phyloP scores from a whole-genome alignment of 1,140 invertebrate species.

The Drosophila paulistorum region DNA sequence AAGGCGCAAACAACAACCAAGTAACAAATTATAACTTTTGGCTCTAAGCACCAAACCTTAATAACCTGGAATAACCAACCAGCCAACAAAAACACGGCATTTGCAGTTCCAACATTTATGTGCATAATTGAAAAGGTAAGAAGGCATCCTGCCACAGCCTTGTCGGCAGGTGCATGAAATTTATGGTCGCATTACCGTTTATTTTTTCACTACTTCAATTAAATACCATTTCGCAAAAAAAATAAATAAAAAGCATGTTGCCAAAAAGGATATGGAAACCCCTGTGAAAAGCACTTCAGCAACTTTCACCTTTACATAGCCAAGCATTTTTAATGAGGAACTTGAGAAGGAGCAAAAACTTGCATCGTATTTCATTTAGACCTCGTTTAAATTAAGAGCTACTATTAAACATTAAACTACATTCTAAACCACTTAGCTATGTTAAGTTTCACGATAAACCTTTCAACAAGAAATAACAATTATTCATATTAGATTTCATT shows the following conservation, averaged over 20 bases:
- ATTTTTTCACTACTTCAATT: conserved; percentile 43
- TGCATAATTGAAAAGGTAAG: conserved; percentile 79
- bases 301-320: background rate
- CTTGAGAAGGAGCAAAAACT: background rate
- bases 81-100: background rate
- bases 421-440: background rate
- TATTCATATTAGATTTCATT: background rate
- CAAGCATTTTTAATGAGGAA: conserved; percentile 17
- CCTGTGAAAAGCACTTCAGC: background rate
- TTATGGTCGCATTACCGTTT: conserved; percentile 48
- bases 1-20: conserved; percentile 15
- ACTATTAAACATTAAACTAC: background rate
- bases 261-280: conserved; percentile 17
- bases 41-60: conserved; percentile 17
- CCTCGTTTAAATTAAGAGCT: background rate
- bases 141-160: conserved; percentile 15
- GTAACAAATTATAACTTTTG: conserved; percentile 13
- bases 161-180: conserved; percentile 57
- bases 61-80: conserved; percentile 43
- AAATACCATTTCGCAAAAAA: conserved; percentile 27
- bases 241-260: conserved; percentile 1
- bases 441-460: background rate
- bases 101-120: background rate
- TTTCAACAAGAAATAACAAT: background rate
- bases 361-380: background rate